Percentiles rank a stretch among this genome's conserved stretches.
Evolutionary conservation across 1,140 invertebrate genomes (phyloP).

Genomic region (Scaptodrosophila lebanonensis): DNA sequence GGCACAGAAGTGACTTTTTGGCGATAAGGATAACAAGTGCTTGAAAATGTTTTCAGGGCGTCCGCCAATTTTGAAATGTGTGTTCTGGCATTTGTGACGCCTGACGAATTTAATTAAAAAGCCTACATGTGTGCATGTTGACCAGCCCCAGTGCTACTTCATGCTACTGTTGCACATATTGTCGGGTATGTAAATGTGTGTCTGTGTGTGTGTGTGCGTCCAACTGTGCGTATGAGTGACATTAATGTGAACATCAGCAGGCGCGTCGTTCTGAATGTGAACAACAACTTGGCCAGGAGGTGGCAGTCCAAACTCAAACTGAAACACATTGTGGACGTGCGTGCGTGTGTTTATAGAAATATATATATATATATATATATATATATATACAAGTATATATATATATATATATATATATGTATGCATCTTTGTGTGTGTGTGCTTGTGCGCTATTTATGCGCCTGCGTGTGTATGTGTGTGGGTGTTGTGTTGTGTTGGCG

Average conservation of each 20-base stretch:
- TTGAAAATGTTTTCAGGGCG: no score
- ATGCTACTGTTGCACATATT: conserved; percentile 8
- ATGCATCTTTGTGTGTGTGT: conserved; percentile 28
- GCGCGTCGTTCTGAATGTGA: conserved; percentile 35
- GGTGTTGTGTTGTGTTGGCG: conserved; percentile 14
- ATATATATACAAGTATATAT: conserved; percentile 25
- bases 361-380: conserved; percentile 19
- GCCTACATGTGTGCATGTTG: neutral
- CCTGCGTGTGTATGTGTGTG: conserved; percentile 52
- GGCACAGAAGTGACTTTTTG: no score
- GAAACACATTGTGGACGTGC: conserved; percentile 31
- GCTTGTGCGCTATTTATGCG: conserved; percentile 65
- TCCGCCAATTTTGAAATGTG: no score
- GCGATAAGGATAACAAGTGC: no score
- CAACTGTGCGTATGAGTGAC: conserved; percentile 73
- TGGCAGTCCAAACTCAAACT: conserved; percentile 2
- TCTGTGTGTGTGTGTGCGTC: conserved; percentile 55
- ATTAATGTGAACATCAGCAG: conserved; percentile 67
- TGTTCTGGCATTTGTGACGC: no score
- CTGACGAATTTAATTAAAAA: no score
- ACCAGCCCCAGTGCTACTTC: conserved; percentile 24
- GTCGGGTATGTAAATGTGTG: neutral
- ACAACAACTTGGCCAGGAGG: no score
- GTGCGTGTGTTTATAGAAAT: neutral
- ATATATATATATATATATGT: conserved; percentile 16